These are phyloP conservation scores for Tragelaphus scriptus DNA, from an alignment of 2,113 vertebrate genomes.

Conservation along the genomic window DNA sequence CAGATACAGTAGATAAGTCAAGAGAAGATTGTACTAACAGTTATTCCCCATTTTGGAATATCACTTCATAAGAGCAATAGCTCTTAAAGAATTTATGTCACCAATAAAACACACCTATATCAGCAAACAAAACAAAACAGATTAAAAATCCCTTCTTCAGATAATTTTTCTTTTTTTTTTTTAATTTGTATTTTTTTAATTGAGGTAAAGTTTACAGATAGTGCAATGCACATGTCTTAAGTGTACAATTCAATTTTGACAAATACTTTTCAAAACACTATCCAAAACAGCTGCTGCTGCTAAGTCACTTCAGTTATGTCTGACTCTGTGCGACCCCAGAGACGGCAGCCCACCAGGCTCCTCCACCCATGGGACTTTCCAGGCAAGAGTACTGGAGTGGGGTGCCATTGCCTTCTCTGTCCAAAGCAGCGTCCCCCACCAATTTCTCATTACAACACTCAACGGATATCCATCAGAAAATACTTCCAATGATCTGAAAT, in stretches of 20 bases:
- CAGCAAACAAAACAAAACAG: background rate
- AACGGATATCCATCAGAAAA: background rate
- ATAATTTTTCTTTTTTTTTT: background rate
- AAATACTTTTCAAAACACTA: background rate
- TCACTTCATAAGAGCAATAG: background rate
- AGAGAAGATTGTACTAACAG: background rate
- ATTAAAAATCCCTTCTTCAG: background rate
- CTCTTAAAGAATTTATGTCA: background rate
- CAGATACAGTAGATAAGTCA: background rate
- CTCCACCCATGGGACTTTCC: too few relatives aligned
- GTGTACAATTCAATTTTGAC: too few relatives aligned
- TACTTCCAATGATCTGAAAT: background rate
- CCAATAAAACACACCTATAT: background rate
- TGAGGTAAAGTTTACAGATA: too few relatives aligned
- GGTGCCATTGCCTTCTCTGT: too few relatives aligned
- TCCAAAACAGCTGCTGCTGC: background rate
- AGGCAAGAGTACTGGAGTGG: too few relatives aligned
- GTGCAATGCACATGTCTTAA: too few relatives aligned
- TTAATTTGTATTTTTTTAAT: too few relatives aligned
- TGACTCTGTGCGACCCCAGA: too few relatives aligned
- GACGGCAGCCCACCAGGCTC: too few relatives aligned
- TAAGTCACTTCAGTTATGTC: too few relatives aligned
- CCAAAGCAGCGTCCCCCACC: accelerated
- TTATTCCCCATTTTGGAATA: background rate
- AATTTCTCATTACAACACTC: background rate